phyloP scores from a whole-genome alignment of 2,797 vertebrate genomes.

The Poeciliopsis paucimaculata region DNA sequence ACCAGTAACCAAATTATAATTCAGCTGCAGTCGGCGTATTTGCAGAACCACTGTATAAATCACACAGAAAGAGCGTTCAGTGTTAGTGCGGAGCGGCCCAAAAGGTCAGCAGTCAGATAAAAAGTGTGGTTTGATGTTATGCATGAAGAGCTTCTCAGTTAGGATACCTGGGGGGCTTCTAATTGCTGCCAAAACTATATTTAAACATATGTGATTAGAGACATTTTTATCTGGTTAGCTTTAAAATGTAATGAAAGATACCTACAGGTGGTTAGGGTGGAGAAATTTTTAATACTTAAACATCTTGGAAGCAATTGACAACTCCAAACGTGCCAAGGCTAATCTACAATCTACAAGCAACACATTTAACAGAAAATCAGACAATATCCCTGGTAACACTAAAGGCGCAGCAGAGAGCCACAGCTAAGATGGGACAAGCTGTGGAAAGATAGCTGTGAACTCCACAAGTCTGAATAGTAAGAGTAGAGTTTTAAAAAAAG shows the following conservation, averaged over 20 bases:
- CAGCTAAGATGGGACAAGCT: neutral
- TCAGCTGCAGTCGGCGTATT: conserved; percentile 67
- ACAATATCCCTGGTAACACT: neutral
- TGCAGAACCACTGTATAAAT: conserved; percentile 57
- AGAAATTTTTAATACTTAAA: neutral
- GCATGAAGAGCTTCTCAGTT: conserved; percentile 35
- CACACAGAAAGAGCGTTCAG: conserved; percentile 46
- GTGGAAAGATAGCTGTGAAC: neutral
- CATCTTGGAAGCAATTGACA: neutral
- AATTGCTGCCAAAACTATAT: conserved; percentile 12
- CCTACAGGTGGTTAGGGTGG: neutral
- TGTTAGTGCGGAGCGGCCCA: conserved; percentile 38
- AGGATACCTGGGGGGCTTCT: conserved; percentile 18
- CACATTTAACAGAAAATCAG: neutral
- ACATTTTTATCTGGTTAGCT: neutral
- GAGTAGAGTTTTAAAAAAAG: neutral
- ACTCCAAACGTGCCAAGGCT: neutral
- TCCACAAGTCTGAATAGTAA: neutral
- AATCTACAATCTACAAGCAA: neutral
- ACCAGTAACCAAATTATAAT: conserved; percentile 80
- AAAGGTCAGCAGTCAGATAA: conserved; percentile 68
- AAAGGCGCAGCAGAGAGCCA: neutral
- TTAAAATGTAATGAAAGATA: neutral
- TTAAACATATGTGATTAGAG: conserved; percentile 15
- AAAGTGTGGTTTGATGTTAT: conserved; percentile 49